A percentile compares a stretch with the other conserved stretches of the same genome.
Evolutionary conservation across 2,888 invertebrate genomes (phyloP).

Genomic region (Cecidostiba fungosa): DNA sequence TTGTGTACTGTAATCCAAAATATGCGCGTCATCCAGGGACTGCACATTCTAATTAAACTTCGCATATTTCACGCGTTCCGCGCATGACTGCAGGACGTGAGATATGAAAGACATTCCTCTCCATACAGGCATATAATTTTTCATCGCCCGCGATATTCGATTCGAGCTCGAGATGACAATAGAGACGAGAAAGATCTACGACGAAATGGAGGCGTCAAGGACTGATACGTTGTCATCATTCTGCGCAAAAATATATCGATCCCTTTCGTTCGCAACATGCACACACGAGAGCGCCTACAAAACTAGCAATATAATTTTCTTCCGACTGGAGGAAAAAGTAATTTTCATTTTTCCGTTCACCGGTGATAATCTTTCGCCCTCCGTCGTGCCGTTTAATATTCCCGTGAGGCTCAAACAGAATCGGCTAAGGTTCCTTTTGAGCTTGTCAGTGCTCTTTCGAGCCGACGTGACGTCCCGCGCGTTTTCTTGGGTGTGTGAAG

Average conservation of each 20-base stretch:
- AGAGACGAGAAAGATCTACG: neutral
- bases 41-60: neutral
- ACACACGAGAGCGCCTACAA: no score
- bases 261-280: no score
- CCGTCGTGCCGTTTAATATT: neutral
- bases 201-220: neutral
- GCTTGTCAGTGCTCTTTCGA: neutral
- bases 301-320: neutral
- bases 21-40: neutral
- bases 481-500: neutral
- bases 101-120: neutral
- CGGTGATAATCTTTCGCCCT: neutral
- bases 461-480: no score
- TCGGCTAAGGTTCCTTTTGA: neutral
- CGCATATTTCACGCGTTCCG: neutral
- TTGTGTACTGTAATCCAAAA: no score
- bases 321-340: neutral
- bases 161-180: neutral
- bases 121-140: slow-evolving; percentile 7
- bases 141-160: neutral
- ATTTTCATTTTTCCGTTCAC: neutral
- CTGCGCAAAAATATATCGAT: neutral
- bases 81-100: neutral
- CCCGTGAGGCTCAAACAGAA: neutral
- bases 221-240: neutral